Base-by-base conservation (phyloP, 2,888 invertebrate species). In the Eristalis tenax region DNA sequence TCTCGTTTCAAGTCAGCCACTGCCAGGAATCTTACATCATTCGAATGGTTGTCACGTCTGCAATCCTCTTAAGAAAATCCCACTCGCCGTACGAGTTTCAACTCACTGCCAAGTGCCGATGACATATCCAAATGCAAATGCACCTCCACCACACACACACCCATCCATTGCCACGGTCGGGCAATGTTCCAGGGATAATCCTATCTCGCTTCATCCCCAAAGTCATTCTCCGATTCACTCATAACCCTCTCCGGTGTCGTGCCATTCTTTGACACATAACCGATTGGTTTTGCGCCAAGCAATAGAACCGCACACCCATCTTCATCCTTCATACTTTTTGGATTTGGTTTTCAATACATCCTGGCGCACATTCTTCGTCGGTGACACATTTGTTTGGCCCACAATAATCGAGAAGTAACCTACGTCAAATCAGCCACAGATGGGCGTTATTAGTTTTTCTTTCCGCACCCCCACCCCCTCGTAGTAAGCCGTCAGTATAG, bases 361-460 rank as follows among this genome's bases (percentile, higher is more conserved):
- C 26, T 32, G 32, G 23, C 43, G 57, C 43, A 74, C 23, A 68
- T 73, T 38, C 66, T 75, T 57, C 66, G 57, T 22, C 32, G 50
- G 59, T 81, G 76, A 76, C 76, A 84, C 74, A 73, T 68, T 81
- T 76, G 40, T 64, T n/a, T 11, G 4, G n/a, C 11, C 40, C 70
- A 68, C 81, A 81, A 77, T 77, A 81, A 85, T 81, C 73, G 71
- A 76, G 38, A 40, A 61, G 68, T 66, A 73, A 73, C 81, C 73
- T 77, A 77, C 68, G 69, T 81, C 84, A 85, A 73, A 71, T 71
- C 81, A 85, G 66, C 71, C 84, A 68, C 84, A 85, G 76, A 68
- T 80, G 71, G 61, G 68, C 15, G 63, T 65, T 76, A 73, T 78
- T 78, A 71, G 64, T 71, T 71, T 59, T 28, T 13, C 38, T 1